Evolutionary conservation across 2,797 vertebrate genomes (phyloP).

Genomic region (Taeniopygia guttata): DNA sequence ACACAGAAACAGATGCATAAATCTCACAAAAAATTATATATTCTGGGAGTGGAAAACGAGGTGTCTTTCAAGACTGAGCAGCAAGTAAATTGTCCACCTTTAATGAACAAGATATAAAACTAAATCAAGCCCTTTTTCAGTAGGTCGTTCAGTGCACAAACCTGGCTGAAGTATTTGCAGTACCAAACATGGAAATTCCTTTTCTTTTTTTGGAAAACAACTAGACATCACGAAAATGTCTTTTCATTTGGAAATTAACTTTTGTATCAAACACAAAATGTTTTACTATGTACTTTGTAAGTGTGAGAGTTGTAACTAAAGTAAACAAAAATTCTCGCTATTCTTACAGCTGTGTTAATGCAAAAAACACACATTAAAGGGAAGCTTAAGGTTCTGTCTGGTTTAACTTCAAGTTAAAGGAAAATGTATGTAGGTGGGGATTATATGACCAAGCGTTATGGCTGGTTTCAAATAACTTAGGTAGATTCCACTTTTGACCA

Average conservation of each 20-base stretch:
- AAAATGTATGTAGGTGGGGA: background rate
- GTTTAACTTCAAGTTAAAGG: background rate
- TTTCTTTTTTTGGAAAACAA: background rate
- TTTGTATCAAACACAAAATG: background rate
- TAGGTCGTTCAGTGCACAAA: background rate
- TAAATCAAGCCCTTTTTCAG: background rate
- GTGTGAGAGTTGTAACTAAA: background rate
- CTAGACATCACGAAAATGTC: background rate
- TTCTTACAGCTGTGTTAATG: background rate
- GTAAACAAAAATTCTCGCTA: background rate
- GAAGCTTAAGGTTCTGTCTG: background rate
- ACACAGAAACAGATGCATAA: background rate
- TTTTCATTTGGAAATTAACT: background rate
- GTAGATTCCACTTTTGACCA: background rate
- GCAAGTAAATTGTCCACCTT: background rate
- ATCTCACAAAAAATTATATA: background rate
- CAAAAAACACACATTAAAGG: background rate
- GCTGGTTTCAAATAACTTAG: background rate
- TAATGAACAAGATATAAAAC: background rate
- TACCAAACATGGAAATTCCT: background rate
- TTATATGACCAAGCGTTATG: background rate
- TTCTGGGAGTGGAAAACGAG: background rate
- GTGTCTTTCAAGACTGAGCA: background rate
- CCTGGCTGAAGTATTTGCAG: background rate
- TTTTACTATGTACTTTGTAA: background rate